Conservation (phyloP, 2,888 invertebrate species). For the Argyra leucocephala region DNA sequence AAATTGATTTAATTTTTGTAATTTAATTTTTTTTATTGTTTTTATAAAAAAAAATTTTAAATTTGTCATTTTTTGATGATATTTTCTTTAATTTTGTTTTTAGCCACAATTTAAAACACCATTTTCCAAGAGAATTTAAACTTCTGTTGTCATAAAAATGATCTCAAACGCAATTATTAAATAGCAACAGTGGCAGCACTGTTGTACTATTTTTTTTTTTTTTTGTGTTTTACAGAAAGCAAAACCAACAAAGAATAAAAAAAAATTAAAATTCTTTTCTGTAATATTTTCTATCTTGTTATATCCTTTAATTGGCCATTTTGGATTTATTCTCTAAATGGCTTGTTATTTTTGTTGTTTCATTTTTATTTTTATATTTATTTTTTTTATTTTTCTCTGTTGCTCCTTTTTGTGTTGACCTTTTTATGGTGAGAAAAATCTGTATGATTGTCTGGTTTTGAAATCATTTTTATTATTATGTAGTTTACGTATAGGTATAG, state of each 20-base stretch:
- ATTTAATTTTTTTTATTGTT: too few species aligned
- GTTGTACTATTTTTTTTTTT: too few species aligned
- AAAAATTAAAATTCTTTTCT: too few species aligned
- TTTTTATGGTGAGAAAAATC: background rate
- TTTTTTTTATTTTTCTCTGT: background rate
- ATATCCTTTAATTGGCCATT: background rate
- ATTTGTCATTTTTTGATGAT: background rate
- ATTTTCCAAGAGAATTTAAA: background rate
- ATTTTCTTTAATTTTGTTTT: too few species aligned
- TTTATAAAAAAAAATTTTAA: background rate
- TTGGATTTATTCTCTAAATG: background rate
- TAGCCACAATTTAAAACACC: background rate
- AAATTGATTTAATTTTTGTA: too few species aligned
- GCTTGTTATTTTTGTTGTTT: background rate
- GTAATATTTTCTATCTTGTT: too few species aligned
- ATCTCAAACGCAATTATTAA: background rate
- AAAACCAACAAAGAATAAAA: background rate
- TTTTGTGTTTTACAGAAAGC: too few species aligned
- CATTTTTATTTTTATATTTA: too few species aligned
- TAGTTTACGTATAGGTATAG: background rate
- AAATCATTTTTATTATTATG: background rate
- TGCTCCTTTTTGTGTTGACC: background rate
- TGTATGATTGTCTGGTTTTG: conserved; percentile 1
- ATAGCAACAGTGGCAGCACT: background rate
- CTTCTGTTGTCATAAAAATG: background rate